Conservation (phyloP, 2,797 vertebrate species). For the Eulemur mongoz region DNA sequence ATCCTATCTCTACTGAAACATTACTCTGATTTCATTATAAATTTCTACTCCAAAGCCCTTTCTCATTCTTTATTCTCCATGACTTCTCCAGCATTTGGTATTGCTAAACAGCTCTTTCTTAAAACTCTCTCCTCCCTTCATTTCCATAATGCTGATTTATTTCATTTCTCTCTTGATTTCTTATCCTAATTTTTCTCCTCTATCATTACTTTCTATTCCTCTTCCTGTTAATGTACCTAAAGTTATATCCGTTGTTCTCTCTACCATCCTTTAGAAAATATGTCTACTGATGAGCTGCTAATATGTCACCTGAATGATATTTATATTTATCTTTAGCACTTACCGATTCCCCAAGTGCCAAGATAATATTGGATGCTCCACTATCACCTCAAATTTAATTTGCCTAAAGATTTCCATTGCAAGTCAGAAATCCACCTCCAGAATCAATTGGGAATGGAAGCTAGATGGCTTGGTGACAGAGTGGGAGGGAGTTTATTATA, state of each 20-base stretch:
- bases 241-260: slow-evolving; percentile 8
- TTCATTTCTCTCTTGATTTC: slow-evolving; percentile 4
- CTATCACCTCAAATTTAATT: background rate
- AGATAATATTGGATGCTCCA: background rate
- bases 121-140: background rate
- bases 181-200: background rate
- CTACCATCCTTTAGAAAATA: background rate
- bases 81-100: background rate
- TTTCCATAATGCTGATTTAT: slow-evolving; percentile 4
- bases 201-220: slow-evolving; percentile 19
- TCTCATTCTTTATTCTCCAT: background rate
- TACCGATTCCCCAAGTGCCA: background rate
- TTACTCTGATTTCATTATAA: background rate
- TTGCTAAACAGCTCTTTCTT: background rate
- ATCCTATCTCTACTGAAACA: background rate
- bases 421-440: background rate
- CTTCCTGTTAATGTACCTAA: background rate
- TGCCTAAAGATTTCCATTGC: background rate
- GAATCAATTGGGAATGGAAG: background rate
- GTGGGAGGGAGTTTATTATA: background rate
- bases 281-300: background rate
- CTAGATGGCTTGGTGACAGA: background rate
- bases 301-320: background rate
- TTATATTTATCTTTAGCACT: background rate
- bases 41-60: background rate